Percentiles rank a stretch among this genome's conserved stretches.
phyloP scores from a whole-genome alignment of 2,113 vertebrate genomes.

The Pseudolaguvia tuberculata region DNA sequence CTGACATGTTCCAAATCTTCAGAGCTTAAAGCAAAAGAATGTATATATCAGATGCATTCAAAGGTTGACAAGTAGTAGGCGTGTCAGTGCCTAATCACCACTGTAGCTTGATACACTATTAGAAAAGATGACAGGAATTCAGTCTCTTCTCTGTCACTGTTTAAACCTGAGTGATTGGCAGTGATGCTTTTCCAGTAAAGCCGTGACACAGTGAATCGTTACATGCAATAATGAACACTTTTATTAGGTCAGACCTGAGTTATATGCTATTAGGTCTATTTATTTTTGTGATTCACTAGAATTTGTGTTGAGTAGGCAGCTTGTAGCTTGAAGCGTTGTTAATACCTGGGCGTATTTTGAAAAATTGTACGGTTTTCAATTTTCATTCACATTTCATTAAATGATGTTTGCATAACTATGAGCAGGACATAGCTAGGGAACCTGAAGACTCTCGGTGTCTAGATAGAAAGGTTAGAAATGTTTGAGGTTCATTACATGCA shows the following conservation, averaged over 20 bases:
- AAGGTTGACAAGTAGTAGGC: not conserved
- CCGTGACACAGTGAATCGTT: not conserved
- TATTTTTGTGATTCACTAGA: not conserved
- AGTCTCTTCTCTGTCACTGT: not conserved
- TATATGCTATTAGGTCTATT: not conserved
- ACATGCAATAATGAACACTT: constrained; percentile 1
- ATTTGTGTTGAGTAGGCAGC: no score
- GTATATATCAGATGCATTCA: not conserved
- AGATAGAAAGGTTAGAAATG: no score
- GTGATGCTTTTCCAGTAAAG: not conserved
- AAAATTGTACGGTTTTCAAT: no score
- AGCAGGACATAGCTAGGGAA: no score
- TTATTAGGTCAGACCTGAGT: not conserved
- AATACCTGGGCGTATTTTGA: not conserved
- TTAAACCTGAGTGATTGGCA: no score
- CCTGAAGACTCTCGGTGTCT: not conserved
- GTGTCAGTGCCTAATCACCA: not conserved
- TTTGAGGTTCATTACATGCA: no score
- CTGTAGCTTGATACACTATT: not conserved
- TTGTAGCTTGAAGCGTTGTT: not conserved
- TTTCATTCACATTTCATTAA: not conserved
- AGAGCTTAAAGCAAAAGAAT: no score
- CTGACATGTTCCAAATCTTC: no score
- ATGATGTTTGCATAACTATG: not conserved
- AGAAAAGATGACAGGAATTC: not conserved